Evolutionary conservation across 92 coral and sea anemone genomes (phyloP).

Genomic region (Micromussa lordhowensis): DNA sequence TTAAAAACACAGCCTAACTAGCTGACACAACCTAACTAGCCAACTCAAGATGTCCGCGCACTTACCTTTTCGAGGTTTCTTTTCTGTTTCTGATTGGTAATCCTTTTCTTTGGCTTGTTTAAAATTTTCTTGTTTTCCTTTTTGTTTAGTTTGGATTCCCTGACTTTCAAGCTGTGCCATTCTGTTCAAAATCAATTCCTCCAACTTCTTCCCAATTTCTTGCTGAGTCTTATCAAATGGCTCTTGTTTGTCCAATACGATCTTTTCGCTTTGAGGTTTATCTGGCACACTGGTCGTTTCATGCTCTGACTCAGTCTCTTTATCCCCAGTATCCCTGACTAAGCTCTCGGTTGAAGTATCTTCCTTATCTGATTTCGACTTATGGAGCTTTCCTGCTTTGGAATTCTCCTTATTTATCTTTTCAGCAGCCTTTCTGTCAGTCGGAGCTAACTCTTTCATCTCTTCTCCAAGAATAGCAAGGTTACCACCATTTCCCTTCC

Average conservation of each 20-base stretch:
- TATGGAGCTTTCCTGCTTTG: neutral
- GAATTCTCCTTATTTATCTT: neutral
- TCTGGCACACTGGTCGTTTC: neutral
- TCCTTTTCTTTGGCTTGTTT: neutral
- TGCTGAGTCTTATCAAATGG: slow-evolving; percentile 41
- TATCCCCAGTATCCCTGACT: neutral
- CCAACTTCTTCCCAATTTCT: slow-evolving; percentile 32
- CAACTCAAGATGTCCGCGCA: neutral
- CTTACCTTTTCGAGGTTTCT: slow-evolving; percentile 7
- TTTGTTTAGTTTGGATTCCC: neutral
- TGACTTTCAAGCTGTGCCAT: slow-evolving; percentile 30
- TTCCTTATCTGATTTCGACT: neutral
- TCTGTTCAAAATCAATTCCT: slow-evolving; percentile 43
- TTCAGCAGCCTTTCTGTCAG: neutral
- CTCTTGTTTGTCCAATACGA: slow-evolving; percentile 2
- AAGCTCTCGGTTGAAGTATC: neutral
- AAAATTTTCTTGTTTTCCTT: slow-evolving; percentile 5
- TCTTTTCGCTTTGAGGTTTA: neutral
- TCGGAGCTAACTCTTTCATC: slow-evolving; percentile 37
- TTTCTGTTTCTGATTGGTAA: neutral
- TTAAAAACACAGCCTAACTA: neutral
- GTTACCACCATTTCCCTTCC: neutral
- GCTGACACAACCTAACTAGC: neutral
- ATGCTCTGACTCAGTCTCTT: neutral
- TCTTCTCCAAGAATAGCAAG: slow-evolving; percentile 31